A percentile compares a stretch with the other conserved stretches of the same genome.
Conservation (phyloP, 2,888 invertebrate genomes). For the Caradrina kadenii region DNA sequence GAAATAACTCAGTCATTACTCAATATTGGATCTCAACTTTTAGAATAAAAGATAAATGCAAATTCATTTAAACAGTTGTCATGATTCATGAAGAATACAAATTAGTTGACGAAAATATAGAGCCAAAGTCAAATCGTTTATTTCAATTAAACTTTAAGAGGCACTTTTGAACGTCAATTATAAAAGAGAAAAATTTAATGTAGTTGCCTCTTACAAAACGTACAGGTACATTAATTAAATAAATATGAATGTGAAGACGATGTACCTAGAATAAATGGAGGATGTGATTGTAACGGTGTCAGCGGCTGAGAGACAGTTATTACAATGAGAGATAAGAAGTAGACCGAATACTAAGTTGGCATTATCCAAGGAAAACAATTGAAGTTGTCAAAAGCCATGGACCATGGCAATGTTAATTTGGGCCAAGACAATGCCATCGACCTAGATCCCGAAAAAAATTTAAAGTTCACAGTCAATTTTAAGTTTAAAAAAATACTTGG, state of each 20-base stretch:
- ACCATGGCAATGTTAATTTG: conserved; percentile 31
- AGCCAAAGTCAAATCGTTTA: too few species aligned
- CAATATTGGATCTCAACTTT: conserved; percentile 38
- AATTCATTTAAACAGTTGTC: conserved; percentile 36
- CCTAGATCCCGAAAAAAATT: conserved; percentile 20
- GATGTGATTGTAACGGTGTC: conserved; percentile 3
- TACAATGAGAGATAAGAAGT: conserved; percentile 20
- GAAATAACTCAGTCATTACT: conserved; percentile 53
- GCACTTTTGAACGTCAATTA: too few species aligned
- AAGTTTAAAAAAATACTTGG: conserved; percentile 32
- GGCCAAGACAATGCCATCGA: conserved; percentile 22
- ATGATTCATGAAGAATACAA: conserved; percentile 21
- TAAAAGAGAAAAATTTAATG: too few species aligned
- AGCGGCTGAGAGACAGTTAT: conserved; percentile 13
- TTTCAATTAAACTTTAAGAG: too few species aligned
- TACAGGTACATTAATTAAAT: too few species aligned
- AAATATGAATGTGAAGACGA: too few species aligned
- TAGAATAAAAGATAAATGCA: conserved; percentile 30
- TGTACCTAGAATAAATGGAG: neutral
- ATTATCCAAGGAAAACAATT: conserved; percentile 37
- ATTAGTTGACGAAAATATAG: neutral
- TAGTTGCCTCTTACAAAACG: too few species aligned
- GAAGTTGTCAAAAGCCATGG: conserved; percentile 21
- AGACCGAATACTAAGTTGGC: conserved; percentile 37
- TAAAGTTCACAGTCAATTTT: conserved; percentile 45